A percentile compares a stretch with the other conserved stretches of the same genome.
These are phyloP conservation scores for Corythaixoides concolor DNA, from an alignment of 2,113 vertebrate species.

Conservation along the genomic window DNA sequence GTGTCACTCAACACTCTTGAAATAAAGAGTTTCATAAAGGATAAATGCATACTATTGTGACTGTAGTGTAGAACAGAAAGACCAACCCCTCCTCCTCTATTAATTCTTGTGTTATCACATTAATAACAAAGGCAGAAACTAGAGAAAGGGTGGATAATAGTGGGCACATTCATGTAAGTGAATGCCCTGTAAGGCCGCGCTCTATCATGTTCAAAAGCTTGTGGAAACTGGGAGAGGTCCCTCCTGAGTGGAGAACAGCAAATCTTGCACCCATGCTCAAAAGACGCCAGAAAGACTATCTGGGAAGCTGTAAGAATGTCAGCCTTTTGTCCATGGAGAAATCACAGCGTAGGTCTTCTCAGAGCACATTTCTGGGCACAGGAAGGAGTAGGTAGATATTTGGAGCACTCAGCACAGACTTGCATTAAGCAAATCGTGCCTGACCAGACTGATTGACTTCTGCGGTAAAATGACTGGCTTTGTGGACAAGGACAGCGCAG, in stretches of 20 bases:
- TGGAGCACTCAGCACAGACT: background rate
- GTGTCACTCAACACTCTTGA: background rate
- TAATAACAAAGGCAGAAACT: background rate
- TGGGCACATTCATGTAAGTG: fast-evolving
- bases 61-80: background rate
- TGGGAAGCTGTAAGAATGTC: background rate
- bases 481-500: background rate
- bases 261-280: background rate
- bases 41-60: background rate
- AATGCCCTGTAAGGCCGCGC: background rate
- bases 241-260: background rate
- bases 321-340: background rate
- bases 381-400: background rate
- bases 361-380: background rate
- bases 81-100: background rate
- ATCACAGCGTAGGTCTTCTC: background rate
- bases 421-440: background rate
- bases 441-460: background rate
- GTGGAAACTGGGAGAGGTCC: fast-evolving
- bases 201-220: background rate
- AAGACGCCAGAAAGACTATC: background rate
- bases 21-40: background rate
- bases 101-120: background rate
- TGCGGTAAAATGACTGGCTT: background rate
- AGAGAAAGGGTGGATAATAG: background rate